Conservation (phyloP, 2,113 vertebrate species). For the Perccottus glenii region DNA sequence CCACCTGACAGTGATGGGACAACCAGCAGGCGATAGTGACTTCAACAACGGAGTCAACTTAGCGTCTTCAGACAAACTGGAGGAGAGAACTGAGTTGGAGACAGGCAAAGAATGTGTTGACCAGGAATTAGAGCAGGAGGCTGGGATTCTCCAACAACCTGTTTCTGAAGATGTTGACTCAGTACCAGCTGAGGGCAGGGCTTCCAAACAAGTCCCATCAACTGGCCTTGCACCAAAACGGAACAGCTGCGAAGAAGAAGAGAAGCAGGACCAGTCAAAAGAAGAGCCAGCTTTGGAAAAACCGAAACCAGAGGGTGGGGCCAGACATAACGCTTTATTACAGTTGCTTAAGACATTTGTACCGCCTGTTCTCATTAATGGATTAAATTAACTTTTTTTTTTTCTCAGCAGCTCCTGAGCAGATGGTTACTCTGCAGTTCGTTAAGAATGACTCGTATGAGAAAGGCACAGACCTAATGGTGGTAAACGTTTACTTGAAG, state of each 20-base stretch:
- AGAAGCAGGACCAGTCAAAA: slow-evolving; percentile 84
- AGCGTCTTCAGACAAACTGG: slow-evolving; percentile 2
- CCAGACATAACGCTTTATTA: no score
- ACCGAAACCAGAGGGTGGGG: slow-evolving; percentile 81
- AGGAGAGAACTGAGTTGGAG: slow-evolving; percentile 32
- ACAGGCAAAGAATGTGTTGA: slow-evolving; percentile 30
- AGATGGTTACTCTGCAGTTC: slow-evolving; percentile 88
- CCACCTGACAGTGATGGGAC: slow-evolving; percentile 14
- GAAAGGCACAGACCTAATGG: slow-evolving; percentile 95
- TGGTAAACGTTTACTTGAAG: slow-evolving; percentile 95
- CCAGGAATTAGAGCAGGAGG: slow-evolving; percentile 31
- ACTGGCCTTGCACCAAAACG: background rate
- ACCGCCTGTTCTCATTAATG: no score
- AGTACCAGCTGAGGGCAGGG: background rate
- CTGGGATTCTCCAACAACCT: slow-evolving; percentile 30
- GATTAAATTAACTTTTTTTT: no score
- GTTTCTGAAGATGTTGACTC: slow-evolving; percentile 13
- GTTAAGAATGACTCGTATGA: slow-evolving; percentile 96
- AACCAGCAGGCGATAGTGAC: slow-evolving; percentile 26
- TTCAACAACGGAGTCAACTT: slow-evolving; percentile 11
- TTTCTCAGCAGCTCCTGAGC: slow-evolving; percentile 80
- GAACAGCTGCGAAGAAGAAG: slow-evolving; percentile 59
- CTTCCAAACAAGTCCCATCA: slow-evolving; percentile 11
- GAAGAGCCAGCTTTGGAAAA: slow-evolving; percentile 78
- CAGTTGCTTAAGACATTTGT: no score